Conservation (phyloP, 2,113 vertebrate genomes). For the Mugil cephalus region DNA sequence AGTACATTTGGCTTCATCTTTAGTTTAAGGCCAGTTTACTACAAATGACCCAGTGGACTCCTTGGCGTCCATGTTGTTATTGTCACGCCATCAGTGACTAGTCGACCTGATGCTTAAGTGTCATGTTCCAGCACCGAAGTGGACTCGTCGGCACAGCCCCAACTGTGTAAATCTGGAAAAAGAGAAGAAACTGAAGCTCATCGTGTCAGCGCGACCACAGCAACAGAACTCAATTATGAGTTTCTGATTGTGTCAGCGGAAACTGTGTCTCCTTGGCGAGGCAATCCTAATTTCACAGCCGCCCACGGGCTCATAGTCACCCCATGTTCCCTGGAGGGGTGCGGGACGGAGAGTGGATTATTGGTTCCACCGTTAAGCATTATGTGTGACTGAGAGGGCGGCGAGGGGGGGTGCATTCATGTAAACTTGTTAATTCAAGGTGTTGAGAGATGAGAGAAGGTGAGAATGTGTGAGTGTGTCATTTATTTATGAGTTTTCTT, state of each 20-base stretch:
- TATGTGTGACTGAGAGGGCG: neutral
- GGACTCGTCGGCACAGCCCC: no score
- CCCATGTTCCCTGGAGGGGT: constrained; percentile 8
- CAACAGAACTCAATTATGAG: constrained; percentile 43
- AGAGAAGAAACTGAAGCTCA: neutral
- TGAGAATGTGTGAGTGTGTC: neutral
- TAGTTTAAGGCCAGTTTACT: no score
- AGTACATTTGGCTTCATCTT: no score
- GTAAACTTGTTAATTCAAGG: constrained; percentile 33
- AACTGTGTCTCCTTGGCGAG: neutral
- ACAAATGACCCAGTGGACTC: no score
- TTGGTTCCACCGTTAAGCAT: constrained; percentile 19
- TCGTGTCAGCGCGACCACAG: constrained; percentile 15
- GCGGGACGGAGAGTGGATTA: constrained; percentile 24
- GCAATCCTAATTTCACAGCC: constrained; percentile 59
- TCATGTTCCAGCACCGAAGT: no score
- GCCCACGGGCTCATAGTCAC: constrained; percentile 37
- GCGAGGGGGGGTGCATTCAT: constrained; percentile 9
- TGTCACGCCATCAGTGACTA: no score
- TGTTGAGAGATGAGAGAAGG: constrained; percentile 24
- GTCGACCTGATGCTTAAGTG: no score
- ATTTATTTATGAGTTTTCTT: constrained; percentile 28
- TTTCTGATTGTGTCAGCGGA: constrained; percentile 52
- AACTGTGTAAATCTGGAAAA: constrained; percentile 6
- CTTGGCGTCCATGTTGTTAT: no score